phyloP scores from a whole-genome alignment of 2,113 vertebrate species.

The Pelobates fuscus region DNA sequence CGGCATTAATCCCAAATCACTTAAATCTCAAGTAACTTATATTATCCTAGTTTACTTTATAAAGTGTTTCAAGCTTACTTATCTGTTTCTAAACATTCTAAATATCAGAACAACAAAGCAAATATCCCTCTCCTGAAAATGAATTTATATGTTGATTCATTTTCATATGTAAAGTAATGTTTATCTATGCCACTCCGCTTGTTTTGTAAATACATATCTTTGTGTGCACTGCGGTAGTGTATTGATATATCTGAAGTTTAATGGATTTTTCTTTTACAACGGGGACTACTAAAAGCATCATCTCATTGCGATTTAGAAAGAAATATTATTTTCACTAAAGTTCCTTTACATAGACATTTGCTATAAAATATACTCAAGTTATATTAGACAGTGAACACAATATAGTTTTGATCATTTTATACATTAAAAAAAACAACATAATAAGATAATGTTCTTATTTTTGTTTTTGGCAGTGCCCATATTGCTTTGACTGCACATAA shows the following conservation, averaged over 20 bases:
- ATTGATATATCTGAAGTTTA: constrained; percentile 24
- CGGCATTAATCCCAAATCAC: no score
- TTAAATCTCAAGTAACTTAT: no score
- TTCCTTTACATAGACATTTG: constrained; percentile 3
- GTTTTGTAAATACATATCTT: constrained; percentile 7
- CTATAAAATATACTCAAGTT: constrained; percentile 10
- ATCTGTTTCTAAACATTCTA: no score
- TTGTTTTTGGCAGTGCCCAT: background rate
- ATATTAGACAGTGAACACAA: no score
- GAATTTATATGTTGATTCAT: background rate
- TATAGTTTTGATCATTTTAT: no score
- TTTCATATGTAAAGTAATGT: background rate
- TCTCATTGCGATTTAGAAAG: constrained; percentile 14
- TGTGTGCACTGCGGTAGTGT: background rate
- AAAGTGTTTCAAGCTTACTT: no score
- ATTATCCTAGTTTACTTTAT: no score
- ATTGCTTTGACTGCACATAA: constrained; percentile 14
- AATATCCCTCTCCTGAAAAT: background rate
- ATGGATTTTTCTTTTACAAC: constrained; percentile 18
- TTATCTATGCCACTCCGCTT: background rate
- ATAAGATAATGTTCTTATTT: constrained; percentile 1
- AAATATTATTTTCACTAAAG: constrained; percentile 13
- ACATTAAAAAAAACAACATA: constrained; percentile 6
- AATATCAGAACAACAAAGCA: background rate
- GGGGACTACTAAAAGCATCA: constrained; percentile 13